These are phyloP conservation scores for Sphaeramia orbicularis DNA, from an alignment of 2,797 vertebrate species.

Conservation along the genomic window DNA sequence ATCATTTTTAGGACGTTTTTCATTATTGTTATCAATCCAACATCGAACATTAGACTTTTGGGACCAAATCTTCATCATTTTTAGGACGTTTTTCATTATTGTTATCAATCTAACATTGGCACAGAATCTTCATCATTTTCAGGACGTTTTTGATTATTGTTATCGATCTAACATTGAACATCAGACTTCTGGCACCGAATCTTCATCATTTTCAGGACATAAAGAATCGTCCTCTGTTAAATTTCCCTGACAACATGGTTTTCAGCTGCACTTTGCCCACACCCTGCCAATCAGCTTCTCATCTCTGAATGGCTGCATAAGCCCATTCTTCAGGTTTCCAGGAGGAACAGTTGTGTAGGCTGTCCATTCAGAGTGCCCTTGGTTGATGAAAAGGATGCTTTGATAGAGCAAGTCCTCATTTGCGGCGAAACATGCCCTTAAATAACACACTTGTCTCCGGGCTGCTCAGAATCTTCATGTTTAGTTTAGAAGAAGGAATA, in stretches of 20 bases:
- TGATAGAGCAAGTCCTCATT: neutral
- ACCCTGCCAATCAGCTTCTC: conserved; percentile 37
- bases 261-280: conserved; percentile 14
- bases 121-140: too few species aligned
- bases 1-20: too few species aligned
- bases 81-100: too few species aligned
- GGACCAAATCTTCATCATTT: too few species aligned
- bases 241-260: conserved; percentile 1
- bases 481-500: too few species aligned
- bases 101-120: too few species aligned
- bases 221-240: neutral
- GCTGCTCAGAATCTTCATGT: too few species aligned
- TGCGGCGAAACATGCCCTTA: neutral
- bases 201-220: neutral
- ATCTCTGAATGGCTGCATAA: conserved; percentile 16
- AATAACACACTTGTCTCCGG: too few species aligned
- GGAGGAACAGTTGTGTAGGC: conserved; percentile 28
- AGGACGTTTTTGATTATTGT: neutral
- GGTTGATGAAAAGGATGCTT: conserved; percentile 36
- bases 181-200: neutral
- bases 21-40: too few species aligned
- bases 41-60: neutral
- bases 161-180: too few species aligned
- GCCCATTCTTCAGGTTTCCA: conserved; percentile 40
- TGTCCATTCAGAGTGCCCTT: conserved; percentile 54